Base-by-base conservation (phyloP, 2,113 vertebrate species). In the Plotosus lineatus region DNA sequence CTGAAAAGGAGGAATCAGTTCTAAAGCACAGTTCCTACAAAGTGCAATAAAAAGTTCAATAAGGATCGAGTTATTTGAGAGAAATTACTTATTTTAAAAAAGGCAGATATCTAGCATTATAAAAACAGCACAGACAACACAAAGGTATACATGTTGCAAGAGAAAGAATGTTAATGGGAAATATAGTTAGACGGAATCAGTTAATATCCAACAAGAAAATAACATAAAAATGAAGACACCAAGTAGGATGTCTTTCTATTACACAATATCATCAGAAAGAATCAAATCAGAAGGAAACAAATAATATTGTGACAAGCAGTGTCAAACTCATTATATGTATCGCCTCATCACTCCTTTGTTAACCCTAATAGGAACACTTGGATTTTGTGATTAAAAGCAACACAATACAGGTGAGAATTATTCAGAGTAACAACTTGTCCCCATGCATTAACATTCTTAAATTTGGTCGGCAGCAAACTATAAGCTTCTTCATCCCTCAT, bases 21-120 rank as follows among this genome's bases (percentile, higher is more conserved):
- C 79, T 40, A 66, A 71, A 74, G 79, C 80, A n/a, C n/a, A 60
- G 84, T 76, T 77, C 74, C 75, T 76, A 78, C 68, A 38, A 90
- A 92, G 92, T 88, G 91, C 88, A 85, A 80, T 82, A 89, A 86
- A 91, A 88, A 83, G 76, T 82, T 90, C 87, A 90, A 84, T 75
- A 40, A 88, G 55, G 85, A 84, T 85, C 81, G 78, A 85, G n/a
- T 68, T 75, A 89, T 87, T 75, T 65, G 36, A 72, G 36, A 77
- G 79, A 87, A 69, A 88, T 76, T 90, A 77, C 44, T 33, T 58
- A 31, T 72, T n/a, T n/a, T n/a, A n/a, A 36, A 80, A 68, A 76
- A 82, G 40, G 80, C 80, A 76, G 61, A 69, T 60, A 56, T 55
- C 60, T 75, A 66, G 33, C 48, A 66, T 72, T 74, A 74, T 72